Evolutionary conservation across 37 sponge, comb jelly and placozoan species (phyloP).

Genomic region (Dysidea cf. avara): DNA sequence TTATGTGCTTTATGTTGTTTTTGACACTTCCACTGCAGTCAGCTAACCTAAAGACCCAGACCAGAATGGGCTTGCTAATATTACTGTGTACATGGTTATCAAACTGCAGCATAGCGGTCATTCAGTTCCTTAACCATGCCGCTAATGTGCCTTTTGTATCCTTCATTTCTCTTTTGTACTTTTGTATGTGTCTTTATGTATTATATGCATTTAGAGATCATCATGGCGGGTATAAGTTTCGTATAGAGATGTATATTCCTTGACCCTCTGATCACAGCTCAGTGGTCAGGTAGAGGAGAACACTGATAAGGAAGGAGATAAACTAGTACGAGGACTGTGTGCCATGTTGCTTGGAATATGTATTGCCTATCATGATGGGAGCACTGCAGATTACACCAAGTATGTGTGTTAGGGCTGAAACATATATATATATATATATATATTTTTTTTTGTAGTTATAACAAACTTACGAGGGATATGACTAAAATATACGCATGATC

Average conservation of each 20-base stretch:
- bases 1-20: no score
- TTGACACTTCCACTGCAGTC: conserved; percentile 3
- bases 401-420: not conserved
- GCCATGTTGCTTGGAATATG: conserved; percentile 65
- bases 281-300: conserved; percentile 65
- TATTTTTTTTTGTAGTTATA: not conserved
- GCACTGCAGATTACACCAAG: conserved; percentile 54
- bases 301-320: conserved; percentile 53
- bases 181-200: not conserved
- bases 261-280: no score
- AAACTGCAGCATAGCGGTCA: conserved; percentile 67
- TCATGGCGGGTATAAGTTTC: not conserved
- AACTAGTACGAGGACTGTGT: conserved; percentile 67
- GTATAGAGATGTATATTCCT: conserved; percentile 2
- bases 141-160: conserved; percentile 70
- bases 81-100: conserved; percentile 80
- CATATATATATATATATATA: not conserved
- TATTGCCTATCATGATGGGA: conserved; percentile 65
- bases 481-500: no score
- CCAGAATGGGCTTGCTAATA: conserved; percentile 72
- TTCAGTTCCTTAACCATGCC: conserved; percentile 68
- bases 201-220: not conserved
- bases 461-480: no score
- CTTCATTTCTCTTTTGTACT: conserved; percentile 24
- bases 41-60: conserved; percentile 48